phyloP scores from a whole-genome alignment of 1,140 invertebrate genomes.

The Ectropis grisescens region DNA sequence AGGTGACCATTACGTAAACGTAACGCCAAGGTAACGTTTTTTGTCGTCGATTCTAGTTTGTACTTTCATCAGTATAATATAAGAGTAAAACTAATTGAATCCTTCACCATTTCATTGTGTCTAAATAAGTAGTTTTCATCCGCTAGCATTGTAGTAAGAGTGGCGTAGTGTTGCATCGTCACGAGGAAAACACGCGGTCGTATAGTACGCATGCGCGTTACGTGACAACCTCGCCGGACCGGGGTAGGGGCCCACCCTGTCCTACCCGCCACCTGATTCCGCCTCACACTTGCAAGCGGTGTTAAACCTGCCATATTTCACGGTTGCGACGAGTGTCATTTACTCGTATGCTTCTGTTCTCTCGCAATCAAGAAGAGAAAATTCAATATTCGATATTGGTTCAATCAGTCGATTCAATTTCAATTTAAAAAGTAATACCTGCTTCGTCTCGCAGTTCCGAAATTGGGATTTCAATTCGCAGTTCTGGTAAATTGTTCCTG shows the following conservation, averaged over 20 bases:
- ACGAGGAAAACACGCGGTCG: slow-evolving; percentile 51
- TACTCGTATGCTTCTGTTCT: slow-evolving; percentile 31
- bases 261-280: slow-evolving; percentile 9
- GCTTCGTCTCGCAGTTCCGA: too few species aligned
- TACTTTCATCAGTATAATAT: too few species aligned
- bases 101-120: too few species aligned
- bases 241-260: slow-evolving; percentile 5
- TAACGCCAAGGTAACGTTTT: too few species aligned
- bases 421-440: too few species aligned
- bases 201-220: slow-evolving; percentile 49
- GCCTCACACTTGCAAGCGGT: slow-evolving; percentile 22
- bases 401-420: not conserved
- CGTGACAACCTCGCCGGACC: slow-evolving; percentile 5
- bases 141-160: too few species aligned
- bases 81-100: too few species aligned
- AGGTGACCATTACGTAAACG: too few species aligned
- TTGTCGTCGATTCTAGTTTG: too few species aligned
- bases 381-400: slow-evolving; percentile 33
- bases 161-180: too few species aligned
- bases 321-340: slow-evolving; percentile 35
- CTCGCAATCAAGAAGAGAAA: slow-evolving; percentile 31
- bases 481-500: not conserved
- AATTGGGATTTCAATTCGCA: too few species aligned
- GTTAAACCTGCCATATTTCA: slow-evolving; percentile 52
- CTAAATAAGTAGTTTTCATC: too few species aligned